Percentiles rank a stretch among this genome's conserved stretches.
Conservation (phyloP, 2,113 vertebrate genomes). For the Paramormyrops kingsleyae region DNA sequence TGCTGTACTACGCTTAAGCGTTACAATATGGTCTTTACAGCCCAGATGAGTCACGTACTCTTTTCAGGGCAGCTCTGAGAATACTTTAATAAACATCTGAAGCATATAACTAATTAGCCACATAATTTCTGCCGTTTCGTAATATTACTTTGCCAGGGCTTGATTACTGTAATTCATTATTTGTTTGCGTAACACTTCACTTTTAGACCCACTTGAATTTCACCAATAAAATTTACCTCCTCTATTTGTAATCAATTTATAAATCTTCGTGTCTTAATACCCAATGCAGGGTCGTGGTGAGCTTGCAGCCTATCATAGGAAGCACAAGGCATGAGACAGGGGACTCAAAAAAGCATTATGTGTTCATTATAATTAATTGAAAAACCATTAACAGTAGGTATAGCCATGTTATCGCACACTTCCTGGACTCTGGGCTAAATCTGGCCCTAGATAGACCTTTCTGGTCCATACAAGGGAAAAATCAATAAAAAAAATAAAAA, state of each 20-base stretch:
- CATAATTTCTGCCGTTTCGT: background rate
- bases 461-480: background rate
- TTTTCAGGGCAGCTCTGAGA: background rate
- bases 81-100: background rate
- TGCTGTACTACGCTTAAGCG: background rate
- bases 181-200: background rate
- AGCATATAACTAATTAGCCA: background rate
- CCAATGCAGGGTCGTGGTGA: background rate
- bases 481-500: too few relatives aligned
- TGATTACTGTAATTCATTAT: background rate
- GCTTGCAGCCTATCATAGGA: too few relatives aligned
- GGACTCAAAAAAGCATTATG: too few relatives aligned
- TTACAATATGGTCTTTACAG: background rate
- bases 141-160: background rate
- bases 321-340: too few relatives aligned
- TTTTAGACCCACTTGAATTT: background rate
- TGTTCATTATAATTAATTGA: too few relatives aligned
- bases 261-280: background rate
- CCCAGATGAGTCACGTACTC: background rate
- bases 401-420: too few relatives aligned
- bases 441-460: background rate
- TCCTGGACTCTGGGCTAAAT: too few relatives aligned
- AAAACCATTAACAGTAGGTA: too few relatives aligned
- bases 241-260: background rate
- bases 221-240: background rate